These are phyloP conservation scores for Manis pentadactyla DNA, from an alignment of 2,797 vertebrate genomes.

Conservation along the genomic window DNA sequence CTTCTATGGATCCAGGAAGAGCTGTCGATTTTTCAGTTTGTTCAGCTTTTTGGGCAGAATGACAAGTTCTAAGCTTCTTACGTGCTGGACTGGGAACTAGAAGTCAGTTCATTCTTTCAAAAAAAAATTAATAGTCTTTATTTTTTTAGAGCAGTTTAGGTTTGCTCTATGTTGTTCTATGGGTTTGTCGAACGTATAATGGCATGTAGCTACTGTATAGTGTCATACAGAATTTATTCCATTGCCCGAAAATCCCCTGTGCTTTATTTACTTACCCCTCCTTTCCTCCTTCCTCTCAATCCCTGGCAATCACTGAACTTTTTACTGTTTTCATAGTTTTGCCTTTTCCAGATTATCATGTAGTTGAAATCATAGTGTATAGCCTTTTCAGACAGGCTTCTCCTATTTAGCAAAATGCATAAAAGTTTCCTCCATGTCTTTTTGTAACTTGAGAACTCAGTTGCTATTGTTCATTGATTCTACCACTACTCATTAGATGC, in stretches of 20 bases:
- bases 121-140: not conserved
- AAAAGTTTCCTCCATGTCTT: not conserved
- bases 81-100: not conserved
- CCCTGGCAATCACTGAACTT: not conserved
- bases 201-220: no score
- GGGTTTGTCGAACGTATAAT: not conserved
- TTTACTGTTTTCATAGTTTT: not conserved
- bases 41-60: not conserved
- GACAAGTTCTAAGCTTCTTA: not conserved
- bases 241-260: not conserved
- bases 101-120: not conserved
- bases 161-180: not conserved
- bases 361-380: not conserved
- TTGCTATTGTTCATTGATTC: not conserved
- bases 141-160: not conserved
- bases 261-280: not conserved
- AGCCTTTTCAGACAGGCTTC: not conserved
- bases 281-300: not conserved
- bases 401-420: not conserved
- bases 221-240: not conserved
- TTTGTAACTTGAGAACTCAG: not conserved
- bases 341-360: not conserved
- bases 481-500: not conserved
- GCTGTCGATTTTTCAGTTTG: not conserved
- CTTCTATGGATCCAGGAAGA: not conserved